A percentile compares a stretch with the other conserved stretches of the same genome.
Conservation (phyloP, 1,140 invertebrate species). For the fruit fly (Drosophila melanogaster) region DNA sequence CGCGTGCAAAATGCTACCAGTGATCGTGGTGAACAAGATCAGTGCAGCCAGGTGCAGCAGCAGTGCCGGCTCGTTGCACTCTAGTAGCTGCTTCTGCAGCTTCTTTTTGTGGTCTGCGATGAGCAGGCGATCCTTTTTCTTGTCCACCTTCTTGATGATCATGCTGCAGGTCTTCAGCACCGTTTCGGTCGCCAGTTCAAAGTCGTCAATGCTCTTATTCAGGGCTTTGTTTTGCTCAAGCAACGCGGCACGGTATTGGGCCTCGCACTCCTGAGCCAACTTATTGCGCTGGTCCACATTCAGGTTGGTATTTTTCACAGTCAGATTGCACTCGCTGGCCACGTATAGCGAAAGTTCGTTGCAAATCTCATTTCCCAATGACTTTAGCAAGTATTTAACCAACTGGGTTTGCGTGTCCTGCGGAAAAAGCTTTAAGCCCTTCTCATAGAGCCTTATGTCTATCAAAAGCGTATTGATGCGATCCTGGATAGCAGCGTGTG, state of each 20-base stretch:
- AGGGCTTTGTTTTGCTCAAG: constrained; percentile 88
- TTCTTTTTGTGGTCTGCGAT: constrained; percentile 92
- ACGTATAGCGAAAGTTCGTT: constrained; percentile 91
- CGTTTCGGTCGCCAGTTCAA: constrained; percentile 89
- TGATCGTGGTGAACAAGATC: constrained; percentile 92
- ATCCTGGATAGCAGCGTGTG: constrained; percentile 92
- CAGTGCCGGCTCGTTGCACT: constrained; percentile 91
- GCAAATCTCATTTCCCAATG: constrained; percentile 92
- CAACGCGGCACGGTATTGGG: constrained; percentile 88
- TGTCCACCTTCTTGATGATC: constrained; percentile 94
- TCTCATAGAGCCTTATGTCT: constrained; percentile 94
- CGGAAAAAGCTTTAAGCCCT: constrained; percentile 90
- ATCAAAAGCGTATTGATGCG: constrained; percentile 90
- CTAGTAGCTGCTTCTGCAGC: constrained; percentile 91
- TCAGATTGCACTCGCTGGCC: constrained; percentile 88
- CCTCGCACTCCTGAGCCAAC: constrained; percentile 87
- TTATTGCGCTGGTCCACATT: constrained; percentile 89
- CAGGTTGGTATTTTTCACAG: constrained; percentile 86
- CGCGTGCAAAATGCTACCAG: constrained; percentile 93
- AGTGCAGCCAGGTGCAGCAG: constrained; percentile 92
- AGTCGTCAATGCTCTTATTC: constrained; percentile 89
- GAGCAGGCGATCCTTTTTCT: constrained; percentile 92
- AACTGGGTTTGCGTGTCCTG: constrained; percentile 88
- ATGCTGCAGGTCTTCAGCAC: constrained; percentile 91
- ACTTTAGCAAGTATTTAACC: constrained; percentile 93